phyloP scores from a whole-genome alignment of 2,888 invertebrate genomes.

The Theristus sp. region DNA sequence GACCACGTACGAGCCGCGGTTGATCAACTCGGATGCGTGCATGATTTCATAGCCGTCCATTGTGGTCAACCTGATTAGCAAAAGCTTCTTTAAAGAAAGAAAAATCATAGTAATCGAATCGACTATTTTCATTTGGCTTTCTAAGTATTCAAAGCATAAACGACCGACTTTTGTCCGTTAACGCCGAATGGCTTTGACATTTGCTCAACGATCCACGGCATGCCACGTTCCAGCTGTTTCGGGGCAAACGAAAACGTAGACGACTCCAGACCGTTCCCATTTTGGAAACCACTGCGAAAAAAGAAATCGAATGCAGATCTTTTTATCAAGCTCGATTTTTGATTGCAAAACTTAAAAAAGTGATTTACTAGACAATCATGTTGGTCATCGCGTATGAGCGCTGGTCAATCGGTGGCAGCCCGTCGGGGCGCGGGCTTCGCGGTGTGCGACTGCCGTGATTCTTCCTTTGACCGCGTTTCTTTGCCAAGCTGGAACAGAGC shows the following conservation, averaged over 20 bases:
- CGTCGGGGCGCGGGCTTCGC: background rate
- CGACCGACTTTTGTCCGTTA: background rate
- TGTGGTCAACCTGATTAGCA: background rate
- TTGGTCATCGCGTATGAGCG: background rate
- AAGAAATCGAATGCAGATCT: background rate
- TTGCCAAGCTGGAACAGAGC: too few relatives aligned
- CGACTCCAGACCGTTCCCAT: background rate
- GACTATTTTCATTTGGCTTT: background rate
- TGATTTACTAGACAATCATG: background rate
- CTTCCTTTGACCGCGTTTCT: too few relatives aligned
- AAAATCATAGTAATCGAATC: too few relatives aligned
- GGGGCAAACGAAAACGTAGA: background rate
- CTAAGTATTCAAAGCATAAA: too few relatives aligned
- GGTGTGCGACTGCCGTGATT: too few relatives aligned
- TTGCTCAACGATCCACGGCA: slow-evolving; percentile 1
- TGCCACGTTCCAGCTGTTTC: background rate
- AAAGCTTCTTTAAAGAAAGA: background rate
- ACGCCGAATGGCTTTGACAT: background rate
- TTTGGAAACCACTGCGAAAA: background rate
- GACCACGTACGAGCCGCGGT: background rate
- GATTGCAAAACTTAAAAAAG: background rate
- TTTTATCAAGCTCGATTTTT: background rate
- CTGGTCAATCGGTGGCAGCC: background rate
- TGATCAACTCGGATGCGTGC: background rate
- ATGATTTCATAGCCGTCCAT: background rate